Evolutionary conservation across 2,113 vertebrate genomes (phyloP), one percentile per base, ranked within the genome.

Genomic region (Perognathus longimembris): DNA sequence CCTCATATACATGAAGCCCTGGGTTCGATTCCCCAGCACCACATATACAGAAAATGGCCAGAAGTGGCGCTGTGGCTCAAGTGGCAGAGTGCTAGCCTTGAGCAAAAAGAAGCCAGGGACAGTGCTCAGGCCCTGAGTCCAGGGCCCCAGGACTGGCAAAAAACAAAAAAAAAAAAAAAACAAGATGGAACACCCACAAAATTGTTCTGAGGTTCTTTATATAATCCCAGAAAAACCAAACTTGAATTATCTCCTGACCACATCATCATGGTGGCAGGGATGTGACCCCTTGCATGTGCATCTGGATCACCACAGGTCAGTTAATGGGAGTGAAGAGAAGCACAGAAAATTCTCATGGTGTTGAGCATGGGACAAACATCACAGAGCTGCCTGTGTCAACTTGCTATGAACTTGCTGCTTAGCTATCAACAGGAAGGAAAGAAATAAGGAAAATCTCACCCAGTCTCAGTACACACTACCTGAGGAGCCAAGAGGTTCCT

Each of bases 301-400:
- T 36, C 64, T 30, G 5, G 75, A 45, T 92, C 69, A 42, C 30
- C 38, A 4, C 30, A 6, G 69, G 38, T 77, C 69, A 15, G 32
- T 5, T n/a, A 70, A 34, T 3, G 8, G 45, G 26, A 42, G 30
- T 2, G 30, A 61, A 79, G 4, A 38, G 26, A 42, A 24, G 42
- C 8, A 11, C 26, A 9, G 77, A 4, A 1, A 34, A 45, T 64
- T 17, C 12, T 28, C 14, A 8, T 2, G 24, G 63, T 26, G 9
- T 74, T 30, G 40, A 7, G 26, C 50, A 34, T 2, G 1, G 7
- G 38, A 17, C 14, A n/a, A 32, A 1, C 4, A 4, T 6, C 40
- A 32, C 0, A 0, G 2, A 7, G 30, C 59, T 2, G 22, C 54
- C 40, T 54, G 38, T 30, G 71, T n/a, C 50, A 73, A 21, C 5